Conservation (phyloP, 53 echinoderm and acorn worm genomes). For the Crossaster papposus region DNA sequence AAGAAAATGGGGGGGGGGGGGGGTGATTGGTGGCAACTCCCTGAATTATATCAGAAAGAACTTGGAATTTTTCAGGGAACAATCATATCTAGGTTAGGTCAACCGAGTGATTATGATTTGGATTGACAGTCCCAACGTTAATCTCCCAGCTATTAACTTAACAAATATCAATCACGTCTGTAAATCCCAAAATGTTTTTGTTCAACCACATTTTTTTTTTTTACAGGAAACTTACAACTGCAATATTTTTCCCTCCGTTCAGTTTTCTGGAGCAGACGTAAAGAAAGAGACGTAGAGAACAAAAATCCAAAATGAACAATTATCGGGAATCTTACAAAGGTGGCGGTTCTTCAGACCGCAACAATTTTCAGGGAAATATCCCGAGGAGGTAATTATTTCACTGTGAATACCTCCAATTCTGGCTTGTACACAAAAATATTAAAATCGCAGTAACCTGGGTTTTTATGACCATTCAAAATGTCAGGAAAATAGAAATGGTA, state of each 20-base stretch:
- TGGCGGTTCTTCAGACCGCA: slow-evolving; percentile 12
- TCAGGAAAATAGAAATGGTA: neutral
- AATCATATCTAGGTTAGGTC: slow-evolving; percentile 55
- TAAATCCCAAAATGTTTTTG: neutral
- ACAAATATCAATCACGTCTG: slow-evolving; percentile 46
- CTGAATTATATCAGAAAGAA: neutral
- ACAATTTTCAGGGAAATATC: slow-evolving; percentile 40
- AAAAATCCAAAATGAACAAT: neutral
- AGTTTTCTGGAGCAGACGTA: neutral
- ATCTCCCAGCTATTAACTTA: slow-evolving; percentile 47
- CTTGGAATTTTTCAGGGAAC: neutral
- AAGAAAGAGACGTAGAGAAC: neutral
- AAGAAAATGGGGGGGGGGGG: neutral
- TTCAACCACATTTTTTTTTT: neutral
- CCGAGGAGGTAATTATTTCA: slow-evolving; percentile 1
- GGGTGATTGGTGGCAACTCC: neutral
- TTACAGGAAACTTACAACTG: neutral
- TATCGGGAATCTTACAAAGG: slow-evolving; percentile 1
- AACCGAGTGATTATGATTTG: slow-evolving; percentile 1
- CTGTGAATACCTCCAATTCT: neutral
- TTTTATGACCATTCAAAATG: neutral
- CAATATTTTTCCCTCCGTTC: neutral
- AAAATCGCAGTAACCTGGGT: neutral
- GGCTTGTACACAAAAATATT: slow-evolving; percentile 10
- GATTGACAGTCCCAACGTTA: slow-evolving; percentile 1